phyloP scores from a whole-genome alignment of 2,113 vertebrate species.

The Mirza zaza region DNA sequence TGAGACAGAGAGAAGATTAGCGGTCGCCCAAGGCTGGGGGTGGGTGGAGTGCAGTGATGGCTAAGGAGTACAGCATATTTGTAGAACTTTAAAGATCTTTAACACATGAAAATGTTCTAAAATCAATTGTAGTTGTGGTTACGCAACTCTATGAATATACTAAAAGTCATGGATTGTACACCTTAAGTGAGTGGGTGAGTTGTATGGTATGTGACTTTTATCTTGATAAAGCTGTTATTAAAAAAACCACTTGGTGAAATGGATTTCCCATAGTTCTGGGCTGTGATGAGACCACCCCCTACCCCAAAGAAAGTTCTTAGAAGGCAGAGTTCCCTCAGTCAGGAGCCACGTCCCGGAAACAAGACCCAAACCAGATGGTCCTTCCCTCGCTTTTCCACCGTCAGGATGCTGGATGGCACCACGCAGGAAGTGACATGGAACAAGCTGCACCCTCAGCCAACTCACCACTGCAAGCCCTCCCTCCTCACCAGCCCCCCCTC shows the following conservation, averaged over 20 bases:
- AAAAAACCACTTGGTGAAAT: not conserved
- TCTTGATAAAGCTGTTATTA: not conserved
- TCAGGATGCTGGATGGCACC: not conserved
- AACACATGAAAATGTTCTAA: constrained; percentile 31
- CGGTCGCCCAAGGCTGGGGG: not conserved
- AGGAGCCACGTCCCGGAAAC: not conserved
- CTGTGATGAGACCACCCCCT: not conserved
- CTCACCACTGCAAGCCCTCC: not conserved
- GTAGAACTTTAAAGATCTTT: not conserved
- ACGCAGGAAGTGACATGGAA: not conserved
- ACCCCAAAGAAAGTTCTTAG: not conserved
- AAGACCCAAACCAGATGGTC: not conserved
- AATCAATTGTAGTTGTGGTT: not conserved
- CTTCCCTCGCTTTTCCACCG: not conserved
- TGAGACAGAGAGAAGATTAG: not conserved
- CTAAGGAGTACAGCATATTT: not conserved
- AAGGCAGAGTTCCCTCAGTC: not conserved
- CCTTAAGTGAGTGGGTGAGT: not conserved
- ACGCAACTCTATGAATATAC: not conserved
- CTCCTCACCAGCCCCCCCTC: not conserved
- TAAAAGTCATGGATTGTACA: not conserved
- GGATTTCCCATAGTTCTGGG: not conserved
- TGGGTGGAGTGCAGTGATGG: not conserved
- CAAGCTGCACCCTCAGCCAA: not conserved
- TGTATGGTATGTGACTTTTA: not conserved